These are phyloP conservation scores for Metopia argyrocephala DNA, from an alignment of 2,888 invertebrate species.

Conservation along the genomic window DNA sequence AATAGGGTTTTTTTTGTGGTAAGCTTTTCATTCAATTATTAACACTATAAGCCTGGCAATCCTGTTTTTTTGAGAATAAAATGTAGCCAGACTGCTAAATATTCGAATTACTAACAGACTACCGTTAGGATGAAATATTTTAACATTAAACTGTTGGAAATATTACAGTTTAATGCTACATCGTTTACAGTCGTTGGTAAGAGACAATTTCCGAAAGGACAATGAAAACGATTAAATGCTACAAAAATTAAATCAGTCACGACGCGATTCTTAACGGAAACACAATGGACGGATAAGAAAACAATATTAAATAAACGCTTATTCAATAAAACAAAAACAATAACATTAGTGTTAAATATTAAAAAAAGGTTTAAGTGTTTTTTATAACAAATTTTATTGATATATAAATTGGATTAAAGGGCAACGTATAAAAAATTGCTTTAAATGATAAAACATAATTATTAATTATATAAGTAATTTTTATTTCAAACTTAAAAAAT, in stretches of 20 bases:
- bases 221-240: conserved; percentile 37
- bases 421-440: too few relatives aligned
- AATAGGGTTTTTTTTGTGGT: neutral
- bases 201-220: conserved; percentile 52
- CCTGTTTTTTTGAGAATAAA: neutral
- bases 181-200: conserved; percentile 38
- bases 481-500: neutral
- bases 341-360: neutral
- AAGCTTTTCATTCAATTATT: neutral
- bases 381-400: conserved; percentile 2
- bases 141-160: conserved; percentile 34
- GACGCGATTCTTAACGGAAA: conserved; percentile 62
- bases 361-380: neutral
- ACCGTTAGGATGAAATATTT: conserved; percentile 31
- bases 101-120: conserved; percentile 21
- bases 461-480: neutral
- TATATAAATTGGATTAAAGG: too few relatives aligned
- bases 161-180: neutral
- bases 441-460: neutral
- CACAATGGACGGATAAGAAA: conserved; percentile 38
- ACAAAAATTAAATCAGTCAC: conserved; percentile 55
- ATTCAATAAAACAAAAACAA: neutral
- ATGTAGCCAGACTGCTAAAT: conserved; percentile 12
- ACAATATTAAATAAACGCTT: conserved; percentile 9
- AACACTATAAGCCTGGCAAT: conserved; percentile 1